These are phyloP conservation scores for Montifringilla adamsi DNA, from an alignment of 2,113 vertebrate genomes.

Conservation along the genomic window DNA sequence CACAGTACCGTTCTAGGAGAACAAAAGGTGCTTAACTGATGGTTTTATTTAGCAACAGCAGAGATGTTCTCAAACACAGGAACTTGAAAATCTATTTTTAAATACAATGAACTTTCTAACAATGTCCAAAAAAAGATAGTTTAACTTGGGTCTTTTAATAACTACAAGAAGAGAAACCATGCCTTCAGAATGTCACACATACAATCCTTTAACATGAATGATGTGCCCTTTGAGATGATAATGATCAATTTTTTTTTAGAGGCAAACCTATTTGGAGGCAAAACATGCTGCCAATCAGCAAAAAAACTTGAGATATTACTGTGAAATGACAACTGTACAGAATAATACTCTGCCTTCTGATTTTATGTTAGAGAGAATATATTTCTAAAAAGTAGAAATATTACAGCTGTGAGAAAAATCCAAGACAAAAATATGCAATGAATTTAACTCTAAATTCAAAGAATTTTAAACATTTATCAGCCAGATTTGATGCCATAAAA, in stretches of 20 bases:
- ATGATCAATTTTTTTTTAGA: background rate
- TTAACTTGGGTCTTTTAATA: background rate
- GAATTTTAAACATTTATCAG: background rate
- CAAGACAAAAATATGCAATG: background rate
- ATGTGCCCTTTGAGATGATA: constrained; percentile 4
- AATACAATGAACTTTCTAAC: background rate
- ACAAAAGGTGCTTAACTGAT: constrained; percentile 12
- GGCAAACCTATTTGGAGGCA: background rate
- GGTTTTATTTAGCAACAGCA: background rate
- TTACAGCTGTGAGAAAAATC: background rate
- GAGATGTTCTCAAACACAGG: background rate
- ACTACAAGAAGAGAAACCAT: background rate
- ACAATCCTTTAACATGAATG: background rate
- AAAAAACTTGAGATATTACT: background rate
- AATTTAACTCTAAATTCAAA: background rate
- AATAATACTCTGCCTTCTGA: background rate
- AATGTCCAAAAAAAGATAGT: background rate
- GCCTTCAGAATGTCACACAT: background rate
- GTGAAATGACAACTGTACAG: background rate
- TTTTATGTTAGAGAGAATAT: background rate
- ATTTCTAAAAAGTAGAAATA: background rate
- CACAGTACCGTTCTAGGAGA: constrained; percentile 88
- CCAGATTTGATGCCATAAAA: background rate
- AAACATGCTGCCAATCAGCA: constrained; percentile 31
- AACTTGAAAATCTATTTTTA: constrained; percentile 12